Base-by-base conservation (phyloP, 2,888 invertebrate species). In the Yponomeuta plumbellus region DNA sequence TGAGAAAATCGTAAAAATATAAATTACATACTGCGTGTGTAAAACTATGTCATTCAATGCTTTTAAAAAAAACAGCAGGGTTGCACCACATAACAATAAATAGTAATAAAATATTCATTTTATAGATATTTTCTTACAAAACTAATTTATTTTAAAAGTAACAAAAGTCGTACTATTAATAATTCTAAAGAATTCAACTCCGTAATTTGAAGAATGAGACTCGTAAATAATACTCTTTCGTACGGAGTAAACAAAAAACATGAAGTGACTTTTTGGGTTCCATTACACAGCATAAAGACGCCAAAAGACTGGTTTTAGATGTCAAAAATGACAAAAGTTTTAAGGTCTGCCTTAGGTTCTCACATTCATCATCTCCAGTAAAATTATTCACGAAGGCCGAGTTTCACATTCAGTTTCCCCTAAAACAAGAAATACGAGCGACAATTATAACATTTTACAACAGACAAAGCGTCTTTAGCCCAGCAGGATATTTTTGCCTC, bases 221-320 rank as follows among this genome's bases (percentile, higher is more conserved):
- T 73, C 75, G 78, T 80, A 83, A 81, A 82, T 80, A 83, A 80
- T 80, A 80, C 79, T 78, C 83, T 85, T 86, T 80, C 77, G 73
- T 76, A 75, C 74, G 77, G 75, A 75, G 77, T 73, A 80, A 72
- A 69, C 68, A 72, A 71, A 70, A 76, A 34, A 76, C 64, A 72
- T 75, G 74, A 79, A 80, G 79, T 74, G 76, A 79, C 76, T 74
- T 71, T 74, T 65, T 70, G 68, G 68, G 57, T 68, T 68, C 69
- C 70, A 75, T 75, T 73, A 75, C 75, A 72, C 71, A 68, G 70
- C 70, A 69, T 70, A 20, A 23, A 59, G 59, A 66, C 69, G 68
- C 70, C 70, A 71, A 71, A 70, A 72, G 72, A 71, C 69, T 66
- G 66, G 68, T 67, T 70, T 69, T 69, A 67, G 71, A 17, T 52